These are phyloP conservation scores for Periparus ater DNA, from an alignment of 2,797 vertebrate genomes.

Conservation along the genomic window DNA sequence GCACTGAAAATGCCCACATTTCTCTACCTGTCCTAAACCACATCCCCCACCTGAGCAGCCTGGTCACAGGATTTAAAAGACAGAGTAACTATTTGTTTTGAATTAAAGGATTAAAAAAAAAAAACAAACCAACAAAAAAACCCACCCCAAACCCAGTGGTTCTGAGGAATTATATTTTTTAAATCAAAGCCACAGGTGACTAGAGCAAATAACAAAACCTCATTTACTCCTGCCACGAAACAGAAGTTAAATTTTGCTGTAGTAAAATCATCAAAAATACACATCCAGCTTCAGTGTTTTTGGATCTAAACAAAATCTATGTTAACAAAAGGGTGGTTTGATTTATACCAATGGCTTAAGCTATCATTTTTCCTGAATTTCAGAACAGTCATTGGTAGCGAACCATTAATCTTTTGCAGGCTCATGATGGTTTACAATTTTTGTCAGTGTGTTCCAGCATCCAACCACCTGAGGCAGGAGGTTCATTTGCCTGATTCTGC, in stretches of 20 bases:
- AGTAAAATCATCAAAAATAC: not conserved
- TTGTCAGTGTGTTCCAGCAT: not conserved
- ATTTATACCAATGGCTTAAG: not conserved
- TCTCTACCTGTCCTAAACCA: not conserved
- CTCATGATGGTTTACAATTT: not conserved
- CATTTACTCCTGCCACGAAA: not conserved
- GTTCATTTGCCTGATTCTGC: not conserved
- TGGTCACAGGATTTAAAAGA: not conserved
- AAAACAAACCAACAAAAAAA: too few relatives aligned
- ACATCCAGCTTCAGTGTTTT: not conserved
- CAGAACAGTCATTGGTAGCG: not conserved
- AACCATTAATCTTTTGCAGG: not conserved
- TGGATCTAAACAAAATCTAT: not conserved
- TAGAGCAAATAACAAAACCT: not conserved
- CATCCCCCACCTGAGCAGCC: not conserved
- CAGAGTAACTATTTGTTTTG: fast-evolving
- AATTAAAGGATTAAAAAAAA: not conserved
- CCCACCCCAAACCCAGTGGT: too few relatives aligned
- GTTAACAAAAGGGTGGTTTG: not conserved
- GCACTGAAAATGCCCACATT: not conserved
- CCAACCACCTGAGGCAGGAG: not conserved
- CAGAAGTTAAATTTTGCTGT: not conserved
- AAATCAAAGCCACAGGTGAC: not conserved
- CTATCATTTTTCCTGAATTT: not conserved
- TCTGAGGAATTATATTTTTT: not conserved